These are phyloP conservation scores for Cepaea nemoralis DNA, from an alignment of 1,140 invertebrate genomes.

Conservation along the genomic window DNA sequence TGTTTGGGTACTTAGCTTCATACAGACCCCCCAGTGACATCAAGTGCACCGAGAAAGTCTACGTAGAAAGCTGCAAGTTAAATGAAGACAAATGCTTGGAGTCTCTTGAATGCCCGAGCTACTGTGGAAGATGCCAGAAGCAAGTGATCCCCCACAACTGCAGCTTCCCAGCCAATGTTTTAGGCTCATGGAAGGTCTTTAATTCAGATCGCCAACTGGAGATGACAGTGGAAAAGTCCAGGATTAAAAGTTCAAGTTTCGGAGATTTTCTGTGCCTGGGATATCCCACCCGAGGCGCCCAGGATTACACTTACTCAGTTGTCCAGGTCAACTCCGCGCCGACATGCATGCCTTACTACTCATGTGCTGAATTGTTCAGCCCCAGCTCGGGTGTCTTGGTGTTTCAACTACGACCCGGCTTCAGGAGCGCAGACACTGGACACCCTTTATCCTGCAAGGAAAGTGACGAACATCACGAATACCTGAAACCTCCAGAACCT, in stretches of 20 bases:
- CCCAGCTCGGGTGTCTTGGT: neutral
- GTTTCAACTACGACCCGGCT: neutral
- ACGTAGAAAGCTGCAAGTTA: neutral
- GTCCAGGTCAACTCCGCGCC: neutral
- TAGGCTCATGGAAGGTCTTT: neutral
- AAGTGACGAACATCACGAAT: neutral
- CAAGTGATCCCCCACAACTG: neutral
- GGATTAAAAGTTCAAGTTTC: neutral
- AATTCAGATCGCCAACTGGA: neutral
- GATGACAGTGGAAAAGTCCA: neutral
- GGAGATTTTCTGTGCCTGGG: neutral
- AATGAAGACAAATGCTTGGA: neutral
- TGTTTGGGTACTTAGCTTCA: conserved; percentile 7
- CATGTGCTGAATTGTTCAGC: neutral
- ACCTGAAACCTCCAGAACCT: neutral
- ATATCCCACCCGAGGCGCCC: too few species aligned
- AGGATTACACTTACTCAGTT: neutral
- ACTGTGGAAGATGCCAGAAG: neutral
- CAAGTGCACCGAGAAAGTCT: conserved; percentile 2
- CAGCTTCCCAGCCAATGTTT: neutral
- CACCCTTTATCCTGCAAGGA: conserved; percentile 1
- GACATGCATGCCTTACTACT: conserved; percentile 25
- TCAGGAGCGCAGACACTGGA: neutral
- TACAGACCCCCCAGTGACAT: neutral
- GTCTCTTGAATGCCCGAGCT: neutral